Conservation (phyloP, 2,888 invertebrate genomes). For the Lottia scabra region DNA sequence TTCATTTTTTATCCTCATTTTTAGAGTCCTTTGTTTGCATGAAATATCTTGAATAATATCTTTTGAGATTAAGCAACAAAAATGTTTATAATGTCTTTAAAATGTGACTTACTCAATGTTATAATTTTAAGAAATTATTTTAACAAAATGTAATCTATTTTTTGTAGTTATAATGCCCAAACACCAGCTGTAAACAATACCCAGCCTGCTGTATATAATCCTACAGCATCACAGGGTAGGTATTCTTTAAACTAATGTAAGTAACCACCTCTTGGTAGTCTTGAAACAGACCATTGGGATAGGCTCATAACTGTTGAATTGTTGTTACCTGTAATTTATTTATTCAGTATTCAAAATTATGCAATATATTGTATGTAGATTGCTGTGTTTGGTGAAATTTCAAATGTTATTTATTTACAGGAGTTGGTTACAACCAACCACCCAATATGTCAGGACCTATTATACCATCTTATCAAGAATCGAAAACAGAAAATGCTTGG, state of each 20-base stretch:
- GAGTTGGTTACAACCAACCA: slow-evolving; percentile 23
- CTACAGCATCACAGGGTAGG: slow-evolving; percentile 22
- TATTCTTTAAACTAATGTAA: background rate
- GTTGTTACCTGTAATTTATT: background rate
- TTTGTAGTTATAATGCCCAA: slow-evolving; percentile 2
- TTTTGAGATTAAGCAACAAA: no score
- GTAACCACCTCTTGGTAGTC: no score
- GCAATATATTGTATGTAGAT: background rate
- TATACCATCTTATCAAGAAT: slow-evolving; percentile 55
- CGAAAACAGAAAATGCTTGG: slow-evolving; percentile 61
- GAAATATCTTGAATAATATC: no score
- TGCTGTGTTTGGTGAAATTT: background rate
- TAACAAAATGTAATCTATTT: no score
- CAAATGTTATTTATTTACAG: background rate
- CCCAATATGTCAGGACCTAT: slow-evolving; percentile 12
- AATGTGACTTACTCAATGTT: no score
- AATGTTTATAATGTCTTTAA: no score
- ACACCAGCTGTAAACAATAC: slow-evolving; percentile 10
- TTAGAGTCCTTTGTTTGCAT: no score
- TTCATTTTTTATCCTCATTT: no score
- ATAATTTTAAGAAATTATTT: no score
- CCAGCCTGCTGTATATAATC: slow-evolving; percentile 28
- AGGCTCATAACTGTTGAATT: no score
- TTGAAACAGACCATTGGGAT: no score
- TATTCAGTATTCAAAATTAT: background rate